Evolutionary conservation across 2,888 invertebrate genomes (phyloP).

Genomic region (Rhyacophila evoluta): DNA sequence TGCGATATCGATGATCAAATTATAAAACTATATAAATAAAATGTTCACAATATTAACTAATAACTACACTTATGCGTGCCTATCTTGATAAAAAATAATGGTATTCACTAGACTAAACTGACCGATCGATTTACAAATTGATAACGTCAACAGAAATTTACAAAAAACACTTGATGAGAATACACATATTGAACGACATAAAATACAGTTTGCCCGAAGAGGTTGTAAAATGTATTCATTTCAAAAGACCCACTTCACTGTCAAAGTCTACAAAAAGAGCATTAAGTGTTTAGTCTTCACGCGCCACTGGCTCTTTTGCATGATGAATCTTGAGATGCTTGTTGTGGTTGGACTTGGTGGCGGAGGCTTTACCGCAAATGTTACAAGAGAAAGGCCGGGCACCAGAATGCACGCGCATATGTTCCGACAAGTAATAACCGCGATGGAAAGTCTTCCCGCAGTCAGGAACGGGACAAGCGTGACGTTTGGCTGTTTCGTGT

Average conservation of each 20-base stretch:
- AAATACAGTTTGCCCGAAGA: too few relatives aligned
- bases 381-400: constrained; percentile 85
- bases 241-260: neutral
- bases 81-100: neutral
- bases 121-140: neutral
- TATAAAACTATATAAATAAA: neutral
- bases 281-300: constrained; percentile 82
- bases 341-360: constrained; percentile 91
- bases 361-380: constrained; percentile 89
- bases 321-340: constrained; percentile 92
- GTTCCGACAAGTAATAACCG: constrained; percentile 88
- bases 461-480: constrained; percentile 77
- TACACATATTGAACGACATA: too few relatives aligned
- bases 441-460: constrained; percentile 90
- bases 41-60: neutral
- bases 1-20: too few relatives aligned
- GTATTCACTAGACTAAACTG: constrained; percentile 16
- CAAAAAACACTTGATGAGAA: neutral
- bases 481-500: constrained; percentile 84
- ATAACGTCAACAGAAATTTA: neutral
- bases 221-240: neutral
- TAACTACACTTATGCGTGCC: neutral
- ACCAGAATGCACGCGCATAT: constrained; percentile 88
- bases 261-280: too few relatives aligned
- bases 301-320: constrained; percentile 87